Base-by-base conservation (phyloP, 1,140 invertebrate species). In the Oryctes rhinoceros region DNA sequence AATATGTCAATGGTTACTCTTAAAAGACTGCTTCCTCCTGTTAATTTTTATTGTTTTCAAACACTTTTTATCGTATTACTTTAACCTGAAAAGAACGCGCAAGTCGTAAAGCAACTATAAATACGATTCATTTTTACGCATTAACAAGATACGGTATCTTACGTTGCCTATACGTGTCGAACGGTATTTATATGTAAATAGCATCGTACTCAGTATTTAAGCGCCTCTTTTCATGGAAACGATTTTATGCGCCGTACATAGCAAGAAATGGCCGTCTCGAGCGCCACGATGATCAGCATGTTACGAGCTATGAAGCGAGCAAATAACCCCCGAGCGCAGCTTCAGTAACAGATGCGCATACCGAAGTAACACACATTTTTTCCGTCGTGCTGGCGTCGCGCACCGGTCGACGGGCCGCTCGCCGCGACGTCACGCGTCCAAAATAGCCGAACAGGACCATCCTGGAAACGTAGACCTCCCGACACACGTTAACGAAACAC, bases 381-480 rank as follows among this genome's bases (percentile, higher is more conserved):
- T 71, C 65, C 65, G 65, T 71, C 65, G 20, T 20, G 65, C 35
- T 71, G 65, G 65, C 65, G 65, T 71, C 65, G 65, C 20, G 20
- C n/a, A 37, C 35, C 15, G 20, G 20, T 9, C 65, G 65, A 71
- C 35, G 10, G 24, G 35, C 65, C 24, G 65, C 35, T 20, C 75
- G 75, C 15, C 75, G 75, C 35, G 75, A 76, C 75, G 75, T 76
- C 75, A 76, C 44, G 75, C 75, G 75, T 76, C 75, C 75, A 76
- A 76, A 76, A 76, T 76, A 76, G 20, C 75, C 75, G 39, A 47
- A n/a, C 0, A 35, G 18, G 75, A 44, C 30, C 75, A 39, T 76
- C 47, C 75, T 49, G 75, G 18, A 76, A 76, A 76, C 37, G 75
- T 76, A 71, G 65, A 13, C 20, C 11, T 30, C 20, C 65, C 24